Base-by-base conservation (phyloP, 2,888 invertebrate species). In the Eustalomyia histrio region DNA sequence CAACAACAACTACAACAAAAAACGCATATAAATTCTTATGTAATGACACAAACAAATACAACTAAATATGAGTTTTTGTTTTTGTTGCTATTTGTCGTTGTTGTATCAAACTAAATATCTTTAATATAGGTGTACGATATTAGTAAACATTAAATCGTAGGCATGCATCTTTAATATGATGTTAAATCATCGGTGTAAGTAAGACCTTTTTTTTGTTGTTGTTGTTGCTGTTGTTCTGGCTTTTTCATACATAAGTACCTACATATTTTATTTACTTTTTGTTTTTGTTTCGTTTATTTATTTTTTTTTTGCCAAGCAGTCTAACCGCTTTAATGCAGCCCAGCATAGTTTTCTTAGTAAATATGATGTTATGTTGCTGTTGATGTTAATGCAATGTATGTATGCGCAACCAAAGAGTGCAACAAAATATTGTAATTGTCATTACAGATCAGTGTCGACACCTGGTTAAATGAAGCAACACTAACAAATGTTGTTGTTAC, bases 401-500 rank as follows among this genome's bases (percentile, higher is more conserved):
- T 61, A 33, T 76, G 68, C 76, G 69, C 55, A 74, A 61, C 60
- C 67, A 67, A 72, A 71, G 72, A 76, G 72, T 79, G 72, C 73
- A 76, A 71, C 82, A 78, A 82, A 80, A 76, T 79, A 76, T 76
- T 89, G 88, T 87, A 86, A 87, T 87, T 89, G 89, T 88, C 88
- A 88, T 87, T 86, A 83, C 84, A 85, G 86, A 88, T 88, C 88
- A 88, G 86, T 85, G 84, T 87, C 88, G 88, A 88, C 88, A 88
- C 89, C 89, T 89, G 88, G 88, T 87, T 88, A 86, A 88, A 84
- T 87, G 87, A 85, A 86, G 86, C 87, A 87, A 83, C 86, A 84
- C 83, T 80, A 84, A 84, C 87, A 84, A 83, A 84, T 80, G 82
- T 80, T 83, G 84, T 76, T 84, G 78, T 80, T 58, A 29, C 64